phyloP scores from a whole-genome alignment of 1,140 invertebrate genomes.

The Plectus sambesii region DNA sequence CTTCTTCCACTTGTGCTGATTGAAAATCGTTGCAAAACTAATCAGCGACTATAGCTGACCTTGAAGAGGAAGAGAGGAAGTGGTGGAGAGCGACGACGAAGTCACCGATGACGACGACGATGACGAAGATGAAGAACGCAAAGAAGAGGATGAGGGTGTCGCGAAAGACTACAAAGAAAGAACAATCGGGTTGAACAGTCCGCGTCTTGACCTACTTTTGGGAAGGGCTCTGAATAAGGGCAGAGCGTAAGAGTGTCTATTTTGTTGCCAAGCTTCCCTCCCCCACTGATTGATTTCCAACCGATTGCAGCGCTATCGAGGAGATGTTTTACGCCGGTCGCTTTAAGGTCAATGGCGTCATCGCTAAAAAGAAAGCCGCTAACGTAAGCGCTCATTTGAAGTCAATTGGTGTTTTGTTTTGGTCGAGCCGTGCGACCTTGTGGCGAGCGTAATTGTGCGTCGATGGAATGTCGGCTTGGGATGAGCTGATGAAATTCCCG shows the following conservation, averaged over 20 bases:
- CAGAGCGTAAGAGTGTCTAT: slow-evolving; percentile 13
- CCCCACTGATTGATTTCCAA: slow-evolving; percentile 1
- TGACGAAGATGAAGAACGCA: slow-evolving; percentile 11
- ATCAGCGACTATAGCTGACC: too few relatives aligned
- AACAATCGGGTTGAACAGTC: slow-evolving; percentile 16
- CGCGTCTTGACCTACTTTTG: slow-evolving; percentile 25
- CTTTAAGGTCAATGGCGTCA: slow-evolving; percentile 26
- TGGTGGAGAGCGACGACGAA: not conserved
- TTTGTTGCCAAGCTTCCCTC: not conserved
- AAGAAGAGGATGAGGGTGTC: slow-evolving; percentile 24
- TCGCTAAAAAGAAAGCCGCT: slow-evolving; percentile 27
- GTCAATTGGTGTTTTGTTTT: slow-evolving; percentile 5
- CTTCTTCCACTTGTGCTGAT: slow-evolving; percentile 1
- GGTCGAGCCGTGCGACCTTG: too few relatives aligned
- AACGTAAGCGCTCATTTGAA: slow-evolving; percentile 19
- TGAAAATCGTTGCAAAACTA: slow-evolving; percentile 1
- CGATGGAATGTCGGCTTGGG: not conserved
- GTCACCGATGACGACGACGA: slow-evolving; percentile 1
- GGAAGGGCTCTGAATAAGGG: slow-evolving; percentile 22
- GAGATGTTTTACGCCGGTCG: not conserved
- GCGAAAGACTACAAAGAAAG: slow-evolving; percentile 32
- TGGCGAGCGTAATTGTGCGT: slow-evolving; percentile 10
- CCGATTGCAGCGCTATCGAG: not conserved
- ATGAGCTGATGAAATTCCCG: too few relatives aligned
- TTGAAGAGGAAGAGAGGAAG: too few relatives aligned